Evolutionary conservation across 2,888 invertebrate genomes (phyloP), one percentile per base, ranked within the genome.

Genomic region (Panzeria rudis): DNA sequence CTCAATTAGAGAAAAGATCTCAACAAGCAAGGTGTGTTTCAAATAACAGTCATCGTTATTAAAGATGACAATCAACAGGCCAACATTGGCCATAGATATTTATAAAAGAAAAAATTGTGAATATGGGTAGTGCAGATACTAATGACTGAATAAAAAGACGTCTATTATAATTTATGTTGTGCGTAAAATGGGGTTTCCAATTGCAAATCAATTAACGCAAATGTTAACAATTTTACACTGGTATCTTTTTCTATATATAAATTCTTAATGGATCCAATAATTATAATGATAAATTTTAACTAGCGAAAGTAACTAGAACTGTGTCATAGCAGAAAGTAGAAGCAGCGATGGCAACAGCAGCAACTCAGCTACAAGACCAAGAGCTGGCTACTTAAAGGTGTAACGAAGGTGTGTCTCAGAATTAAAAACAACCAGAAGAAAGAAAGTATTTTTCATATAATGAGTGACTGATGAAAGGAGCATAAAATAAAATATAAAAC

Each of bases 401-500:
- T 44, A 54, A 29, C 8, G 44, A 82, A 82, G 85, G 85, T 85
- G 85, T 85, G 78, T 35, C 61, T 54, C 52, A 85, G 78, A 85
- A 85, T 82, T 75, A 69, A 64, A 73, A 73, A 6, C 38, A 41
- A 44, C 15, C 32, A 38, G 61, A 61, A 38, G 66, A 79, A 73
- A 79, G 66, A 66, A 64, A 69, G 66, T 38, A 11, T 25, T 56
- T 41, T 62, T 44, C 8, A 52, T 47, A 29, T 13, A 25, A 52
- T 59, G 20, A 68, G 1, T 32, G 32, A 66, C 44, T 47, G 7
- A 50, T 29, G 56, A 75, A 50, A 64, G 41, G 7, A 54, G 25
- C 1, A 54, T 56, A 44, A 72, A 77, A 75, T 5, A 35, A 35
- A 35, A 59, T 41, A 72, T 29, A 61, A 72, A 62, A 88, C 93